Evolutionary conservation across 2,888 invertebrate genomes (phyloP).

Genomic region (Idaea biselata): DNA sequence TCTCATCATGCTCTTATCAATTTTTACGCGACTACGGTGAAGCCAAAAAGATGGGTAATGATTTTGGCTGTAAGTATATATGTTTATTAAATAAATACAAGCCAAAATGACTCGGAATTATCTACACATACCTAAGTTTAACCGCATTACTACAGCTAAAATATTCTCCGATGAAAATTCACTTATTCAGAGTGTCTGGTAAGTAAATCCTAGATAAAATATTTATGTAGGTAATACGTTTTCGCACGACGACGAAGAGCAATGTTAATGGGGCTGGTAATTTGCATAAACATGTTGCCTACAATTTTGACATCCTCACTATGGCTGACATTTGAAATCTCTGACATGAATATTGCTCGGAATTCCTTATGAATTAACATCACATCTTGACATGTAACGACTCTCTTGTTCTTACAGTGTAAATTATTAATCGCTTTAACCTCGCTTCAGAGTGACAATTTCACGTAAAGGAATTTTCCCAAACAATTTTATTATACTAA

Average conservation of each 20-base stretch:
- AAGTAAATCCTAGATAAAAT: conserved; percentile 37
- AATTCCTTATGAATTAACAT: conserved; percentile 47
- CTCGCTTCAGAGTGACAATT: conserved; percentile 3
- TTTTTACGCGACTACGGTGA: no score
- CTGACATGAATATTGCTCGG: conserved; percentile 58
- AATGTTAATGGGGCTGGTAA: conserved; percentile 71
- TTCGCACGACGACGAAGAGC: conserved; percentile 47
- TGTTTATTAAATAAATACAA: no score
- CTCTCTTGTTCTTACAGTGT: conserved; percentile 43
- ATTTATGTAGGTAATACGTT: conserved; percentile 59
- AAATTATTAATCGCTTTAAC: conserved; percentile 35
- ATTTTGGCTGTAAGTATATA: no score
- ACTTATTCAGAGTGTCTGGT: conserved; percentile 18
- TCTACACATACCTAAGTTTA: neutral
- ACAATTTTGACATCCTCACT: conserved; percentile 71
- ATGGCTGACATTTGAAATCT: conserved; percentile 68
- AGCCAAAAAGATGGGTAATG: no score
- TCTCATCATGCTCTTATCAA: no score
- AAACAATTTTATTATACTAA: conserved; percentile 7
- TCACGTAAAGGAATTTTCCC: neutral
- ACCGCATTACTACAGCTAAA: neutral
- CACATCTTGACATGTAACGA: conserved; percentile 46
- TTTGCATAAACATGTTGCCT: conserved; percentile 77
- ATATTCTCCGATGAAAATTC: conserved; percentile 10
- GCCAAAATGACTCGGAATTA: no score